These are phyloP conservation scores for Sylvia atricapilla DNA, from an alignment of 2,113 vertebrate genomes.

Conservation along the genomic window DNA sequence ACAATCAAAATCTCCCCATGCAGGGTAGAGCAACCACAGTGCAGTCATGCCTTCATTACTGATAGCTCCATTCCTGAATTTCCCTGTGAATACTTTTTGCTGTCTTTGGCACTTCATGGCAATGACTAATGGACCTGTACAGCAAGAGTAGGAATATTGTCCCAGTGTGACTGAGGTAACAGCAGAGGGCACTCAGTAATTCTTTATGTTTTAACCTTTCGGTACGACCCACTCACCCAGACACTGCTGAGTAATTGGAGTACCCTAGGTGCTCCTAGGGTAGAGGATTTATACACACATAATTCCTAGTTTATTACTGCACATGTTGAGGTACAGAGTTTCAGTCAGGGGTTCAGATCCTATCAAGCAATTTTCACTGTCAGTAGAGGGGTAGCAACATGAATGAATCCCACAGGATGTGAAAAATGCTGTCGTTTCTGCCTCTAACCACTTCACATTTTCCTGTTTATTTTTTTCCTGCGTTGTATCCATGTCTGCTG, in stretches of 20 bases:
- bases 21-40: neutral
- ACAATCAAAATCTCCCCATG: neutral
- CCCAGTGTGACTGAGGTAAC: neutral
- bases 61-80: neutral
- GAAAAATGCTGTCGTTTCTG: neutral
- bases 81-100: neutral
- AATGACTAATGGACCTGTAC: neutral
- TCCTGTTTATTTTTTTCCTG: neutral
- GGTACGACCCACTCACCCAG: neutral
- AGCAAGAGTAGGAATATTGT: neutral
- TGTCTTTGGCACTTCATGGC: neutral
- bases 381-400: neutral
- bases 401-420: neutral
- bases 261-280: neutral
- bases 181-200: slow-evolving; percentile 59
- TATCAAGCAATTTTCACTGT: neutral
- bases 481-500: neutral
- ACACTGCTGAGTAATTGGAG: neutral
- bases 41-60: neutral
- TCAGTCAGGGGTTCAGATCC: neutral
- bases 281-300: neutral
- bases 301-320: neutral
- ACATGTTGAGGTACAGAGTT: neutral
- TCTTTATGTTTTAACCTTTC: neutral
- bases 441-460: neutral